Conservation (phyloP, 2,888 invertebrate species). For the Rhamphomyia laevipes region DNA sequence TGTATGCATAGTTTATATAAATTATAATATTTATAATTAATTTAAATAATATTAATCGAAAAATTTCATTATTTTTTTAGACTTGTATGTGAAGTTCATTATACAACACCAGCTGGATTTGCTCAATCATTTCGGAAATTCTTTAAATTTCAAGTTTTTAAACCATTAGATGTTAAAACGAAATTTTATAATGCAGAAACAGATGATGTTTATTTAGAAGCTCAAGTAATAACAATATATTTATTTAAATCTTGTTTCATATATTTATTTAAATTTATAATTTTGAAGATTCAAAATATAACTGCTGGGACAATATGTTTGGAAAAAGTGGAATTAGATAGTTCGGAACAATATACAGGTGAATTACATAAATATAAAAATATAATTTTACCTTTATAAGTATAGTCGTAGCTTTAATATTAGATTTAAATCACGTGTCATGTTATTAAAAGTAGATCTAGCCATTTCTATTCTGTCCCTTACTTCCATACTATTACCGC, state of each 20-base stretch:
- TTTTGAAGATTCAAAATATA: conserved; percentile 72
- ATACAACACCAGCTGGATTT: conserved; percentile 62
- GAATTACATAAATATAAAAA: conserved; percentile 13
- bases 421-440: too few species aligned
- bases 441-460: too few species aligned
- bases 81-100: conserved; percentile 91
- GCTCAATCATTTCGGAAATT: conserved; percentile 86
- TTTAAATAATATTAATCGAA: neutral
- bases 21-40: neutral
- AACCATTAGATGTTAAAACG: conserved; percentile 96
- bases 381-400: neutral
- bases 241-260: conserved; percentile 14
- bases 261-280: neutral
- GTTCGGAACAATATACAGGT: conserved; percentile 77
- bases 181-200: conserved; percentile 93
- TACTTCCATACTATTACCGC: too few species aligned
- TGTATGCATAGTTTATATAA: conserved; percentile 51
- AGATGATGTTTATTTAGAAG: conserved; percentile 61
- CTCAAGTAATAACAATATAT: conserved; percentile 40
- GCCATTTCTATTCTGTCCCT: too few species aligned
- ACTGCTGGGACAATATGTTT: conserved; percentile 86
- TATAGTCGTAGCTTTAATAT: neutral
- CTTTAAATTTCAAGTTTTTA: conserved; percentile 96
- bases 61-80: conserved; percentile 40
- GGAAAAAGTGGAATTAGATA: conserved; percentile 88